Evolutionary conservation across 2,888 invertebrate genomes (phyloP), one percentile per base, ranked within the genome.

Genomic region (Eupithecia inturbata): DNA sequence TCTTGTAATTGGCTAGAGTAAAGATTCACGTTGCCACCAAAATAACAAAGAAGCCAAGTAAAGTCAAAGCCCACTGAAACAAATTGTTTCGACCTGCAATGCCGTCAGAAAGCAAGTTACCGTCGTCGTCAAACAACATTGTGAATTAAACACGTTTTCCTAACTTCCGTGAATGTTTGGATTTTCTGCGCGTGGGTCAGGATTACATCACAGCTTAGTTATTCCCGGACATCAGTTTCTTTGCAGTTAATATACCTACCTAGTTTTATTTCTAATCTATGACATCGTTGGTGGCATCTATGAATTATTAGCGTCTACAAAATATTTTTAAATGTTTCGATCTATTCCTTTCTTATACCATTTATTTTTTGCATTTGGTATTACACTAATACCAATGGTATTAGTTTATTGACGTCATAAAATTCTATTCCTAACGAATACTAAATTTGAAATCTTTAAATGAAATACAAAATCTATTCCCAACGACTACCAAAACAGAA

Each of bases 201-300:
- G 70, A 75, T 77, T 75, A 75, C 73, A 74, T 72, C 75, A 77
- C 63, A 63, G n/a, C n/a, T 60, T 36, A 53, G 66, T 64, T 75
- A 75, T 75, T 77, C 71, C 63, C 41, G 75, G 64, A 68, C 62
- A 69, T 41, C 10, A n/a, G 22, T 22, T 53, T 53, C 9, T 53
- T 53, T 53, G 22, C 53, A 10, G 22, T 22, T 53, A 53, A 22
- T 53, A 53, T 10, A 53, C 3, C 53, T 10, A 53, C 3, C 53
- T 19, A 53, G 9, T 12, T 22, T 53, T 22, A 53, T 49, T 49
- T n/a, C 1, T 49, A 9, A 49, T 49, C n/a, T n/a, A 31, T n/a
- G n/a, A n/a, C 31, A 31, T 31, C 31, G 5, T 6, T 31, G 31
- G 31, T 31, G 31, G 6, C 31, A n/a, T n/a, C n/a, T n/a, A n/a